phyloP scores from a whole-genome alignment of 2,113 vertebrate species.

The Oxyura jamaicensis region DNA sequence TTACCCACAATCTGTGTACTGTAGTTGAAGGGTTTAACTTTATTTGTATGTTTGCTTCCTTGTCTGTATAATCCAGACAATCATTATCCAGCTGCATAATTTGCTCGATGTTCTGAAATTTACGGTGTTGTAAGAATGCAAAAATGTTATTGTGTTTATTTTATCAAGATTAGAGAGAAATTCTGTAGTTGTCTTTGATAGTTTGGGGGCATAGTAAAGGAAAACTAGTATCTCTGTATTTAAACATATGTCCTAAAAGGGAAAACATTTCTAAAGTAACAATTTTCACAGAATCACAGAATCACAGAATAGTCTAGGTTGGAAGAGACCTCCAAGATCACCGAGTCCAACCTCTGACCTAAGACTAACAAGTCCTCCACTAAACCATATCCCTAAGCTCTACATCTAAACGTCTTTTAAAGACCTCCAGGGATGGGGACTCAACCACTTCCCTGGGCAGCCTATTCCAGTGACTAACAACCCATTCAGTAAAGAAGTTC shows the following conservation, averaged over 20 bases:
- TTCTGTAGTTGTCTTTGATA: background rate
- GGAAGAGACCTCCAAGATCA: too few species aligned
- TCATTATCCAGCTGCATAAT: background rate
- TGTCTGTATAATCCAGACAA: background rate
- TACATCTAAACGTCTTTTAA: too few species aligned
- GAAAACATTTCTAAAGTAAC: background rate
- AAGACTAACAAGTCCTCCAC: too few species aligned
- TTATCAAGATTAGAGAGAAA: background rate
- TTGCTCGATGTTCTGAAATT: background rate
- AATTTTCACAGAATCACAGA: too few species aligned
- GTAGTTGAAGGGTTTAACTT: background rate
- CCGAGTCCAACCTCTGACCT: too few species aligned
- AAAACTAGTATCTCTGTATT: background rate
- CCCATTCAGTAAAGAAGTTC: too few species aligned
- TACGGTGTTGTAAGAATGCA: background rate
- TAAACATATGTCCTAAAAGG: background rate
- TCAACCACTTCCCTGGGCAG: too few species aligned
- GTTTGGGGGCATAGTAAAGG: background rate
- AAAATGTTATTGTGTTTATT: background rate
- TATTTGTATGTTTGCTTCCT: background rate
- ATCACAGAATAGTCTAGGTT: too few species aligned
- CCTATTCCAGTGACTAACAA: too few species aligned
- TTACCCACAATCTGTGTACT: background rate
- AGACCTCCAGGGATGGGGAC: too few species aligned
- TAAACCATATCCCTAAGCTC: too few species aligned